These are phyloP conservation scores for Labeo catla DNA, from an alignment of 2,113 vertebrate species.

Conservation along the genomic window DNA sequence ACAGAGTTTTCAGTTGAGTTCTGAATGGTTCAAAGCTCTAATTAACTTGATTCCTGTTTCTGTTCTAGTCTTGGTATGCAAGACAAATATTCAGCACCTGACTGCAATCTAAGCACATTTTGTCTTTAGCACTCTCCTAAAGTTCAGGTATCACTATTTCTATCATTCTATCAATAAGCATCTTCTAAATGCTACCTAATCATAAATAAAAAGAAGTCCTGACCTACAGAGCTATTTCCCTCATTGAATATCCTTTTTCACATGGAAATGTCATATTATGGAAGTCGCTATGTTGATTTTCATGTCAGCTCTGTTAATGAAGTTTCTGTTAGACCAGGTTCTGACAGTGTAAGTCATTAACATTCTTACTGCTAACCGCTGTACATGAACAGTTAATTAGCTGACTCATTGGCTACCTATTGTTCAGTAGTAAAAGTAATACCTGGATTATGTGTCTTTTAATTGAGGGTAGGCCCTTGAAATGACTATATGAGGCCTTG, in stretches of 20 bases:
- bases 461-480: conserved; percentile 19
- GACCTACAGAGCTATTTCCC: not conserved
- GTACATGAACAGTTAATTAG: not conserved
- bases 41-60: no score
- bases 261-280: not conserved
- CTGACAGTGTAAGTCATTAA: conserved; percentile 4
- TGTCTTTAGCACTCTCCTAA: no score
- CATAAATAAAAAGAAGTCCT: not conserved
- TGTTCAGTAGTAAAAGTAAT: conserved; percentile 11
- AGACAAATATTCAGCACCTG: no score
- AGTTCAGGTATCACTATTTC: no score
- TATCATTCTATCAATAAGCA: no score
- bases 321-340: not conserved
- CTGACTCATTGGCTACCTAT: conserved; percentile 19
- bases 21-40: no score
- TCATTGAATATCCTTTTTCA: not conserved
- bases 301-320: not conserved
- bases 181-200: not conserved
- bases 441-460: conserved; percentile 29
- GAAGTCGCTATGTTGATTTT: not conserved
- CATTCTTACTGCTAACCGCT: not conserved
- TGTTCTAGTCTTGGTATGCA: no score
- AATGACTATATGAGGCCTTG: conserved; percentile 8
- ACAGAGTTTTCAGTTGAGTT: no score
- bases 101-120: no score